These are phyloP conservation scores for Ctenicera cuprea DNA, from an alignment of 2,888 invertebrate genomes.

Conservation along the genomic window DNA sequence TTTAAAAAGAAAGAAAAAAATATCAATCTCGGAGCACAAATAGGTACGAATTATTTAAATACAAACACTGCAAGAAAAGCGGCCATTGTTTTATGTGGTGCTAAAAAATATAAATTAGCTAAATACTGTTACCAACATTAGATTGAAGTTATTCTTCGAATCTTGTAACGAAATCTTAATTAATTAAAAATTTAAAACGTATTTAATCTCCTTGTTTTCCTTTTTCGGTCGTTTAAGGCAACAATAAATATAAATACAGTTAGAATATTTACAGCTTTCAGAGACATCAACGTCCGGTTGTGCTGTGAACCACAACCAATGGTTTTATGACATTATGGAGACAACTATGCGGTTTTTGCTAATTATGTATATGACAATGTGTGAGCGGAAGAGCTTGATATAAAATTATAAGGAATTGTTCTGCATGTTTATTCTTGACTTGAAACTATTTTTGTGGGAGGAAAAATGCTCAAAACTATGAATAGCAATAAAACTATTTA, in stretches of 20 bases:
- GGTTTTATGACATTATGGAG: slow-evolving; percentile 7
- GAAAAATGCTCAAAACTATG: no score
- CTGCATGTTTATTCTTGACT: no score
- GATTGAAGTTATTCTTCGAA: background rate
- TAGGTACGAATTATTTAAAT: no score
- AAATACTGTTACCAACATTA: no score
- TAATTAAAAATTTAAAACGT: background rate
- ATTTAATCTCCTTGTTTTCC: background rate
- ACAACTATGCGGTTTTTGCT: background rate
- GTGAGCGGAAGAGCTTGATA: background rate
- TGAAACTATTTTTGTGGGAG: no score
- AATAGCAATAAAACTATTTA: no score
- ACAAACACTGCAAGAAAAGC: no score
- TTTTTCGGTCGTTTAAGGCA: background rate
- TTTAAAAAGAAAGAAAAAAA: no score
- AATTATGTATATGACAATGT: slow-evolving; percentile 15
- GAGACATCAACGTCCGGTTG: slow-evolving; percentile 24
- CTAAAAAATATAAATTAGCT: no score
- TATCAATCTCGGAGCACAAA: no score
- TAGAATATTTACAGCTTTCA: slow-evolving; percentile 11
- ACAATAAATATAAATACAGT: background rate
- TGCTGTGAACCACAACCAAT: slow-evolving; percentile 4
- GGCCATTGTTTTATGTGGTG: no score
- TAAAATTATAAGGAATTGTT: background rate
- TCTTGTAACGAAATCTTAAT: background rate